Conservation (phyloP, 2,797 vertebrate species). For the Ctenochaetus hawaiiensis region DNA sequence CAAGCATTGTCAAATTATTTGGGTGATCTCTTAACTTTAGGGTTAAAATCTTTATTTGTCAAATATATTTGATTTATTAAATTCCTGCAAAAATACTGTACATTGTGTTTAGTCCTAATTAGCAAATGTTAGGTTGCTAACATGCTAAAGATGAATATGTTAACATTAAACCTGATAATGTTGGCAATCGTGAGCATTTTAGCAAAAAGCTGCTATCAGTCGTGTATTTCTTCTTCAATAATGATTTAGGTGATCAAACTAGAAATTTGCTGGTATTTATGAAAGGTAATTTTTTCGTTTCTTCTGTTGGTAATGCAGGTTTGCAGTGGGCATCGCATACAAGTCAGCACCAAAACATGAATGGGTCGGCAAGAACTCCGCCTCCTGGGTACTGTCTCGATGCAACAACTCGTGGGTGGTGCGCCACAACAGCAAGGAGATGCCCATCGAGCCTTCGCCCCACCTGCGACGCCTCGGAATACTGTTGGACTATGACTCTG, state of each 20-base stretch:
- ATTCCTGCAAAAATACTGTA: too few species aligned
- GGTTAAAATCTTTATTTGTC: conserved; percentile 1
- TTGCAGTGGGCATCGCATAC: conserved; percentile 96
- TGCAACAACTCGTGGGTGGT: conserved; percentile 97
- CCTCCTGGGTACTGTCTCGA: conserved; percentile 96
- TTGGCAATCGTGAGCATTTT: not conserved
- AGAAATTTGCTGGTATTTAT: not conserved
- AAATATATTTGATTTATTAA: not conserved
- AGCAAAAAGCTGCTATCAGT: not conserved
- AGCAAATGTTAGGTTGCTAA: not conserved
- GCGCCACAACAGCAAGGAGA: conserved; percentile 96
- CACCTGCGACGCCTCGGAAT: conserved; percentile 95
- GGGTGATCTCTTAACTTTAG: not conserved
- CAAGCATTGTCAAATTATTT: not conserved
- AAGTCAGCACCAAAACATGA: conserved; percentile 97
- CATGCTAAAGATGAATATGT: not conserved
- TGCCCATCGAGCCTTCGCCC: conserved; percentile 92
- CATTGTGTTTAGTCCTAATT: not conserved
- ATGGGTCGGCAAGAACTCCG: conserved; percentile 97
- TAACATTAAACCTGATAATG: not conserved
- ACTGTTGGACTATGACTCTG: conserved; percentile 96
- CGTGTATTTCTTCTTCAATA: not conserved
- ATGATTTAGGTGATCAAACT: not conserved
- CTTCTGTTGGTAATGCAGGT: conserved; percentile 83
- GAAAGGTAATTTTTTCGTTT: not conserved